These are phyloP conservation scores for Myripristis jacobus DNA, from an alignment of 2,797 vertebrate genomes.

Conservation along the genomic window DNA sequence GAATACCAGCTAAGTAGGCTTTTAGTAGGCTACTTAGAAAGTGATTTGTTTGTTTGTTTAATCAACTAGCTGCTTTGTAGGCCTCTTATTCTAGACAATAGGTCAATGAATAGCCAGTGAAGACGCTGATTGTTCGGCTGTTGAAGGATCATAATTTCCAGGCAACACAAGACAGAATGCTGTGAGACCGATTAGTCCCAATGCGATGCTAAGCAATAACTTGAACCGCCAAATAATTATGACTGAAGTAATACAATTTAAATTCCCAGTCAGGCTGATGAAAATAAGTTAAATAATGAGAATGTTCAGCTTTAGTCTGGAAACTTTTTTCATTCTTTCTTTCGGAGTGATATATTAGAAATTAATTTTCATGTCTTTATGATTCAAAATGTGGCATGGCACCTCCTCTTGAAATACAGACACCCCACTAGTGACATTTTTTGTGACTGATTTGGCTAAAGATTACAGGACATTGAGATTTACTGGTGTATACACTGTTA, in stretches of 20 bases:
- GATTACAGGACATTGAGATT: too few species aligned
- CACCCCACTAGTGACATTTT: too few species aligned
- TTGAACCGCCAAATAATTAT: slow-evolving; percentile 13
- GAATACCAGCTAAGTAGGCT: background rate
- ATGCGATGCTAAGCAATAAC: slow-evolving; percentile 20
- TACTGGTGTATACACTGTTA: too few species aligned
- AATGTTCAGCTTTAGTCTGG: too few species aligned
- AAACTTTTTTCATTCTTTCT: background rate
- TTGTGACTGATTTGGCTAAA: too few species aligned
- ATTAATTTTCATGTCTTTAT: too few species aligned
- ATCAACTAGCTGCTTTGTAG: slow-evolving; percentile 2
- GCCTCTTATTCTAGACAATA: slow-evolving; percentile 37
- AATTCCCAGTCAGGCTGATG: background rate
- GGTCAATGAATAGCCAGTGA: background rate
- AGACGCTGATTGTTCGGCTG: slow-evolving; percentile 22
- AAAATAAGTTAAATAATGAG: background rate
- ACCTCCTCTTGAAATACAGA: too few species aligned
- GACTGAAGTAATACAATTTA: background rate
- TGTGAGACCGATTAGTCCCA: background rate
- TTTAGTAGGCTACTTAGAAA: slow-evolving; percentile 5
- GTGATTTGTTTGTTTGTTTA: slow-evolving; percentile 26
- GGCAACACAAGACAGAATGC: slow-evolving; percentile 17
- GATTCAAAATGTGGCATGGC: too few species aligned
- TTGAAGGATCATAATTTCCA: background rate
- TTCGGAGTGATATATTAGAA: too few species aligned